These are phyloP conservation scores for Nesospiza acunhae DNA, from an alignment of 2,113 vertebrate genomes.

Conservation along the genomic window DNA sequence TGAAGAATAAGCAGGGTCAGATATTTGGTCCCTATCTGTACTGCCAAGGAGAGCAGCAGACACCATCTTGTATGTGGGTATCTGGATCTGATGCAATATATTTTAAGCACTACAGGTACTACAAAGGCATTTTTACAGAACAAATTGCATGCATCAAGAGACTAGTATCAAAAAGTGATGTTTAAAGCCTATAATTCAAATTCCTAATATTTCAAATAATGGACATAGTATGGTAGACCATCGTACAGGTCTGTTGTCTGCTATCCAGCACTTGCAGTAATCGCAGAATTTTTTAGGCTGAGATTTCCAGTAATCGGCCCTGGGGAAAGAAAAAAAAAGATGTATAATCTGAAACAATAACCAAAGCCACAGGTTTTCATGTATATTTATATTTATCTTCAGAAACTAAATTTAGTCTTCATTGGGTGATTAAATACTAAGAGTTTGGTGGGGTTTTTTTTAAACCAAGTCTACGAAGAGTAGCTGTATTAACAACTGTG, in stretches of 20 bases:
- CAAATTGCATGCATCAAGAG: neutral
- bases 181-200: neutral
- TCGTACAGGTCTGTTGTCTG: conserved; percentile 97
- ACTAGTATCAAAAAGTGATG: neutral
- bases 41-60: neutral
- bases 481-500: neutral
- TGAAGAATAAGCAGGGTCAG: neutral
- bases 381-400: neutral
- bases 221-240: neutral
- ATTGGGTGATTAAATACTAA: neutral
- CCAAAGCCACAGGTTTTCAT: neutral
- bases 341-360: neutral
- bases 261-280: conserved; percentile 99
- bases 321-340: conserved; percentile 67
- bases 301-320: conserved; percentile 99
- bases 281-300: conserved; percentile 98
- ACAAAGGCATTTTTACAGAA: neutral
- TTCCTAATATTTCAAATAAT: neutral
- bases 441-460: neutral
- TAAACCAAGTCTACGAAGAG: neutral
- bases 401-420: neutral
- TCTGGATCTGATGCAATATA: neutral
- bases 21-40: neutral
- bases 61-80: neutral
- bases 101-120: neutral